These are phyloP conservation scores for Emydura subglobosa DNA, from an alignment of 2,113 vertebrate genomes.

Conservation along the genomic window DNA sequence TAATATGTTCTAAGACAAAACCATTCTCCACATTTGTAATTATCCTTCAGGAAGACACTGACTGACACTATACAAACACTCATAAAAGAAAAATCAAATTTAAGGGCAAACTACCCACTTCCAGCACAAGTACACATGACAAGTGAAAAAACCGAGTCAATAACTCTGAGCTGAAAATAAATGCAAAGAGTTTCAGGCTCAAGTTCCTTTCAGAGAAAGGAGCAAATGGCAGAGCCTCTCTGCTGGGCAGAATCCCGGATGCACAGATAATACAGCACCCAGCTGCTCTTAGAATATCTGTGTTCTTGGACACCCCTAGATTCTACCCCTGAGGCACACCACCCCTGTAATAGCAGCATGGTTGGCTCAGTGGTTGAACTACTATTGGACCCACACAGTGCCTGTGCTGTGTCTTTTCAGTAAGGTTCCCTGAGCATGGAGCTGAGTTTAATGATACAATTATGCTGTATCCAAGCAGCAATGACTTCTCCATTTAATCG, in stretches of 20 bases:
- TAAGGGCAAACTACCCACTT: not conserved
- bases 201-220: not conserved
- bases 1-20: not conserved
- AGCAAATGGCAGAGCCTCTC: not conserved
- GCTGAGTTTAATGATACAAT: not conserved
- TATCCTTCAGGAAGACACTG: not conserved
- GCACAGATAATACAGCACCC: too few relatives aligned
- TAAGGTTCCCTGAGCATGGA: rapidly evolving
- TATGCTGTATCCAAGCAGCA: not conserved
- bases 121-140: not conserved
- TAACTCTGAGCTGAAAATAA: not conserved
- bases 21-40: not conserved
- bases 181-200: not conserved
- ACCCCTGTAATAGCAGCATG: not conserved
- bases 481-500: not conserved
- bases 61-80: not conserved
- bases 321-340: rapidly evolving
- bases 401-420: not conserved
- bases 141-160: not conserved
- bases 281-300: not conserved
- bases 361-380: not conserved
- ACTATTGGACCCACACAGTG: not conserved
- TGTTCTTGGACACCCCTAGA: not conserved
- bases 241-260: not conserved
- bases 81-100: not conserved